Evolutionary conservation across 2,797 vertebrate species (phyloP).

Genomic region (Silurus lanzhouensis): DNA sequence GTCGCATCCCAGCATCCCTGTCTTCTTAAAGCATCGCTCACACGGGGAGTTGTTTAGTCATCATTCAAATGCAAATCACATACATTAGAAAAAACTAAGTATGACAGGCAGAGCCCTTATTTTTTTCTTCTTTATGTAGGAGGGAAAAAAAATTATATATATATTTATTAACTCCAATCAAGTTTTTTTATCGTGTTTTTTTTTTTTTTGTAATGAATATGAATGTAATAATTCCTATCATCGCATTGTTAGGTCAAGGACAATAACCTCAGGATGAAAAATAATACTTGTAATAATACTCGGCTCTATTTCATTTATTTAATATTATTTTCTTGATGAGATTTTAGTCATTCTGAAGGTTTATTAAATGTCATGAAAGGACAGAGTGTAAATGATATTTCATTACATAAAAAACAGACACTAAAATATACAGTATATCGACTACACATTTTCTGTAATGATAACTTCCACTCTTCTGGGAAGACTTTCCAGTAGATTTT

Average conservation of each 20-base stretch:
- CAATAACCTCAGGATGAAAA: neutral
- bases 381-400: neutral
- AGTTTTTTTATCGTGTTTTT: neutral
- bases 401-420: neutral
- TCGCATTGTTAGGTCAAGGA: neutral
- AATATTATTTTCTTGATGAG: neutral
- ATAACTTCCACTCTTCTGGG: no score
- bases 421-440: no score
- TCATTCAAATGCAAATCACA: constrained; percentile 16
- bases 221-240: neutral
- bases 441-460: no score
- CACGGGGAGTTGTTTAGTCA: neutral
- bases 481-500: no score
- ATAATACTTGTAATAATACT: no score
- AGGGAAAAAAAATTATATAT: no score
- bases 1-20: neutral
- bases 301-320: neutral
- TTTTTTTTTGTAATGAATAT: neutral
- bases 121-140: neutral
- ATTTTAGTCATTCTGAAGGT: neutral
- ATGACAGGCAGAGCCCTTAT: neutral
- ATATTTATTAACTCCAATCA: neutral
- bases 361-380: no score
- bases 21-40: neutral
- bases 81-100: neutral